Evolutionary conservation across 1,140 invertebrate species (phyloP).

Genomic region (Notospermus geniculatus): DNA sequence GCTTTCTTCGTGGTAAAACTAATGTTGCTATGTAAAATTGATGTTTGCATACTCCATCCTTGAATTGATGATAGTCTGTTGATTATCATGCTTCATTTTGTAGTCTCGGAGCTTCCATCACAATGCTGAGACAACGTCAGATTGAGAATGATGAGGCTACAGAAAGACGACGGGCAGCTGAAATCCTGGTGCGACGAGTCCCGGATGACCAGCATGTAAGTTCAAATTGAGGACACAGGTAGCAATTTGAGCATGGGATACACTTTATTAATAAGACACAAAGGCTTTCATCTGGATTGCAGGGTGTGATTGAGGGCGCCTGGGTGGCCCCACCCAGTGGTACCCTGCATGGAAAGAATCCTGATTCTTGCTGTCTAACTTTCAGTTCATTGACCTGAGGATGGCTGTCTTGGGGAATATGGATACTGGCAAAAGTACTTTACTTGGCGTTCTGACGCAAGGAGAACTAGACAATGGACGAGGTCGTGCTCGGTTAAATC

Average conservation of each 20-base stretch:
- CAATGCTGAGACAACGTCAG: conserved; percentile 66
- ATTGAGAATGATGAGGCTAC: conserved; percentile 50
- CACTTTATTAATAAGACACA: too few species aligned
- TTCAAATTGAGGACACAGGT: not conserved
- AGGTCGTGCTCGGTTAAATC: conserved; percentile 89
- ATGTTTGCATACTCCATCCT: not conserved
- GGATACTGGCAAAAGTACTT: conserved; percentile 90
- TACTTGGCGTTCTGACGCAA: conserved; percentile 91
- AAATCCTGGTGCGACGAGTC: conserved; percentile 86
- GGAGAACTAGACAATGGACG: conserved; percentile 93
- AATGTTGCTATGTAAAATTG: conserved; percentile 10
- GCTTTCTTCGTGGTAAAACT: too few species aligned
- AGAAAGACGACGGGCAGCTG: conserved; percentile 63
- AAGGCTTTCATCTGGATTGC: too few species aligned
- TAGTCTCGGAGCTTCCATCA: conserved; percentile 74
- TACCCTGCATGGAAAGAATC: not conserved
- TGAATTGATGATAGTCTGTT: too few species aligned
- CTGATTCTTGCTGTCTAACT: conserved; percentile 9
- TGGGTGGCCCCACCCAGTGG: too few species aligned
- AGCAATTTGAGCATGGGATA: too few species aligned
- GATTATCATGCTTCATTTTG: too few species aligned
- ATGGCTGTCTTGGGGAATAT: conserved; percentile 90
- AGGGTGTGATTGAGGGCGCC: too few species aligned
- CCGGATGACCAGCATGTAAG: conserved; percentile 80
- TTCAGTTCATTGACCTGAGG: conserved; percentile 71